Percentiles rank a stretch among this genome's conserved stretches.
Evolutionary conservation across 2,888 invertebrate genomes (phyloP).

Genomic region (Melanchra persicariae): DNA sequence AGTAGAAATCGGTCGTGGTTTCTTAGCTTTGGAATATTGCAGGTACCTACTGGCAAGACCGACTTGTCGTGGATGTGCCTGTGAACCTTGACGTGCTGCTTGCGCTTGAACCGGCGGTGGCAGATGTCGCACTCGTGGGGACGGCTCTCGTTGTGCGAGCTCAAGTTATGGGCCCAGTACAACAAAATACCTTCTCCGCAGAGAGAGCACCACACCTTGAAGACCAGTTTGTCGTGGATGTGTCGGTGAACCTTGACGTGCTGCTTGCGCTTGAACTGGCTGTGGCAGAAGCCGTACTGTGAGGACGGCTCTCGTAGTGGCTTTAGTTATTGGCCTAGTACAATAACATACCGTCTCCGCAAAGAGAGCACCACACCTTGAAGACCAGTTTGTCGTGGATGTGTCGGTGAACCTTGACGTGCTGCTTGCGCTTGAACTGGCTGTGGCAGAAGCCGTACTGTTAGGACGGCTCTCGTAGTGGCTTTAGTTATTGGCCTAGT

Average conservation of each 20-base stretch:
- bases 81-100: too few species aligned
- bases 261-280: constrained; percentile 85
- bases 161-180: too few species aligned
- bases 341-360: constrained; percentile 72
- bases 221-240: constrained; percentile 75
- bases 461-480: constrained; percentile 74
- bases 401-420: constrained; percentile 83
- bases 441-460: constrained; percentile 82
- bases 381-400: constrained; percentile 76
- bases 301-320: too few species aligned
- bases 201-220: constrained; percentile 80
- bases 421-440: constrained; percentile 85
- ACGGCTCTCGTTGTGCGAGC: too few species aligned
- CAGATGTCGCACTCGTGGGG: too few species aligned
- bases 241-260: constrained; percentile 85
- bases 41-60: too few species aligned
- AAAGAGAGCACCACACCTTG: constrained; percentile 81
- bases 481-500: too few species aligned
- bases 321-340: too few species aligned
- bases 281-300: too few species aligned
- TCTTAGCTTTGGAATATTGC: too few species aligned
- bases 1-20: too few species aligned
- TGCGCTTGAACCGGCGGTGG: neutral
- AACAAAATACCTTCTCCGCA: constrained; percentile 81
- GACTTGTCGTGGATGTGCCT: too few species aligned